phyloP scores from a whole-genome alignment of 2,888 invertebrate genomes.

The Camptogramma bilineatum region DNA sequence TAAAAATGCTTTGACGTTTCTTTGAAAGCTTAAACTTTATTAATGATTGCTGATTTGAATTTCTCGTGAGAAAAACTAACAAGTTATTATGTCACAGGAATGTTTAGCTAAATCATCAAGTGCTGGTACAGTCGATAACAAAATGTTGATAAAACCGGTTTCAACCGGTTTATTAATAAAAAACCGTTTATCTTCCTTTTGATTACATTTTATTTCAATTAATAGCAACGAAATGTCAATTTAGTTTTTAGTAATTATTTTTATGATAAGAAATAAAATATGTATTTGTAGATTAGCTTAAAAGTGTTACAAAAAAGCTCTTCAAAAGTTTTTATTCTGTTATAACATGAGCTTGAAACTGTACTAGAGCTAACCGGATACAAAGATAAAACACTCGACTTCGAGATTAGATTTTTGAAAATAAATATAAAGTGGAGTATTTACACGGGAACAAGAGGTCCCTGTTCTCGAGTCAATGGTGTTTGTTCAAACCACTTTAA shows the following conservation, averaged over 20 bases:
- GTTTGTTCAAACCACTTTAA: conserved; percentile 79
- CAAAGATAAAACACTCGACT: conserved; percentile 71
- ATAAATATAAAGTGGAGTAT: conserved; percentile 41
- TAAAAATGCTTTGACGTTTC: conserved; percentile 68
- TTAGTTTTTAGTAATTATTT: too few relatives aligned
- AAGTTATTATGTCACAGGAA: conserved; percentile 45
- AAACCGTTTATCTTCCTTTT: background rate
- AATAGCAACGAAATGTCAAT: background rate
- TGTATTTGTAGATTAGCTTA: too few relatives aligned
- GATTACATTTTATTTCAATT: too few relatives aligned
- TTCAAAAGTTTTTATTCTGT: background rate
- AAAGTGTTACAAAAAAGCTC: background rate
- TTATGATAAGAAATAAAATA: too few relatives aligned
- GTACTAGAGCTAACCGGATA: conserved; percentile 65
- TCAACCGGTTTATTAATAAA: background rate
- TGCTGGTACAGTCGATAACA: conserved; percentile 34
- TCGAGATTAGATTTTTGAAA: conserved; percentile 49
- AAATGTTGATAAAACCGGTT: background rate
- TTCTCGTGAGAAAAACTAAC: conserved; percentile 72
- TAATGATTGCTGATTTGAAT: conserved; percentile 55
- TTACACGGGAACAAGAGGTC: conserved; percentile 40
- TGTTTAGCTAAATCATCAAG: conserved; percentile 58
- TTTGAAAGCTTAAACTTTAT: conserved; percentile 61
- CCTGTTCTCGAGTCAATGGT: conserved; percentile 60
- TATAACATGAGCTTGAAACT: conserved; percentile 8